A percentile compares a stretch with the other conserved stretches of the same genome.
Conservation (phyloP, 2,797 vertebrate genomes). For the Eulemur rubriventer region DNA sequence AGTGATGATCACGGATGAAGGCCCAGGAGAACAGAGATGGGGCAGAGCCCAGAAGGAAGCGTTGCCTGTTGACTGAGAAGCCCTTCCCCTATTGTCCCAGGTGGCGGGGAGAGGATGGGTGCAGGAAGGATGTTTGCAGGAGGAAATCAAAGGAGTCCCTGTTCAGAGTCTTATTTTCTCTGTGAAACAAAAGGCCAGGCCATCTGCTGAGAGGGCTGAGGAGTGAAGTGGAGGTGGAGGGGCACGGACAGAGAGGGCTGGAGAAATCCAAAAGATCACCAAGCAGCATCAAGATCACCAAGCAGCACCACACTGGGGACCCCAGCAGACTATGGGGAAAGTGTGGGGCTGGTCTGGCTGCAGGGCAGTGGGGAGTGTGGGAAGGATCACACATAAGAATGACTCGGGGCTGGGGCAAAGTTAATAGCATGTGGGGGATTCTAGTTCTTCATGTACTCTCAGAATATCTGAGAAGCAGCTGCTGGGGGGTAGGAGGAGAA, state of each 20-base stretch:
- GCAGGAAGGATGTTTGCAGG: not conserved
- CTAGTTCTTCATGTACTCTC: not conserved
- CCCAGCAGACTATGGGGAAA: not conserved
- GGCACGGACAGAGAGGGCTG: not conserved
- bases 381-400: not conserved
- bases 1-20: not conserved
- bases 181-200: not conserved
- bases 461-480: not conserved
- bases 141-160: not conserved
- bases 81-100: not conserved
- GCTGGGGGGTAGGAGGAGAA: not conserved
- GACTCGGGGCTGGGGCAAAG: not conserved
- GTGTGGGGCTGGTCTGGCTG: accelerated
- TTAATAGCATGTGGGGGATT: not conserved
- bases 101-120: not conserved
- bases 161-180: not conserved
- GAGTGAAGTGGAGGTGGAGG: not conserved
- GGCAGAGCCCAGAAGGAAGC: not conserved
- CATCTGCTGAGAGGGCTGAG: not conserved
- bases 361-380: not conserved
- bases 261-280: not conserved
- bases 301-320: not conserved
- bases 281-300: not conserved
- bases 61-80: not conserved
- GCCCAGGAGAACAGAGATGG: not conserved